A percentile compares a stretch with the other conserved stretches of the same genome.
These are phyloP conservation scores for Plutomurus gul DNA, from an alignment of 1,140 invertebrate genomes.

Conservation along the genomic window DNA sequence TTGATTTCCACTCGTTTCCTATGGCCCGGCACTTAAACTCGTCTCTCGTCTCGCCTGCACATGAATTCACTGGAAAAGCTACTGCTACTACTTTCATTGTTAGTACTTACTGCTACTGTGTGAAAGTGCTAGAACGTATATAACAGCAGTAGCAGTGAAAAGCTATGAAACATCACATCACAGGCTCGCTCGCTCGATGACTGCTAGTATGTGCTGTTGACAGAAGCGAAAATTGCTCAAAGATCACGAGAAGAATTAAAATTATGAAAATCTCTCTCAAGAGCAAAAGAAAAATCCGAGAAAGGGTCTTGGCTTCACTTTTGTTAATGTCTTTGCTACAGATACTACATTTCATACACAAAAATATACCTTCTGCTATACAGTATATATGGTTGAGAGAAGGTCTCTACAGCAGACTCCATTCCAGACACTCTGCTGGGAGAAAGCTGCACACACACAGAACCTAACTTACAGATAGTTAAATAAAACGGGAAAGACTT, in stretches of 20 bases:
- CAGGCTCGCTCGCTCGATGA: not conserved
- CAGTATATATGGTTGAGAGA: too few species aligned
- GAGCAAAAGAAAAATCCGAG: conserved; percentile 16
- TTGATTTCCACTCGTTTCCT: too few species aligned
- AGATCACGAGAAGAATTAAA: conserved; percentile 27
- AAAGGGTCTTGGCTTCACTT: not conserved
- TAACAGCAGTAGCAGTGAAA: too few species aligned
- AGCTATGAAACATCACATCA: conserved; percentile 4
- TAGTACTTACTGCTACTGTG: not conserved
- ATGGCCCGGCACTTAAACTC: too few species aligned
- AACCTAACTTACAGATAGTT: conserved; percentile 4
- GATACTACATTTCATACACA: too few species aligned
- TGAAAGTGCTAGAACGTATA: too few species aligned
- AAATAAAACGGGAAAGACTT: conserved; percentile 19
- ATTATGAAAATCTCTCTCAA: conserved; percentile 30
- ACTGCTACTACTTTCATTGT: not conserved
- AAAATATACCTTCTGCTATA: too few species aligned
- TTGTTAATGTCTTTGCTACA: too few species aligned
- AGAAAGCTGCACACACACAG: not conserved
- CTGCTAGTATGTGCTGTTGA: conserved; percentile 9
- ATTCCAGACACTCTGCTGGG: not conserved
- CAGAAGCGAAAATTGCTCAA: conserved; percentile 23
- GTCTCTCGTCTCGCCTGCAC: too few species aligned
- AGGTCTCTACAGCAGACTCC: not conserved
- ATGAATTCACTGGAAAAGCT: not conserved